Evolutionary conservation across 2,888 invertebrate genomes (phyloP).

Genomic region (Diaperis boleti): DNA sequence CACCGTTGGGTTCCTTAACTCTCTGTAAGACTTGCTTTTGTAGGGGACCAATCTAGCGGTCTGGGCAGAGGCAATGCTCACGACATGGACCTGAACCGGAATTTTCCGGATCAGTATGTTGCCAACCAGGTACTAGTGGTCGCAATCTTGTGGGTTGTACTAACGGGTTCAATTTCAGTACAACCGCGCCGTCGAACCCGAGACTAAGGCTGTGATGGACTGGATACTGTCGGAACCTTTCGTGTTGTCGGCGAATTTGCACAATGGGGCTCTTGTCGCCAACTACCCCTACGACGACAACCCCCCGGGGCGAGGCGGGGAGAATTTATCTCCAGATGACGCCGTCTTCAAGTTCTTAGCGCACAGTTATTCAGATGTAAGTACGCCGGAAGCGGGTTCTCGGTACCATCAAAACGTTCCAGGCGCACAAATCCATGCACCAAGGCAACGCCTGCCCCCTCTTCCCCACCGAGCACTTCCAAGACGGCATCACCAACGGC

Average conservation of each 20-base stretch:
- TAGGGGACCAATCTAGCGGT: conserved; percentile 75
- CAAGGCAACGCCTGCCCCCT: conserved; percentile 80
- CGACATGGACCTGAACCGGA: conserved; percentile 87
- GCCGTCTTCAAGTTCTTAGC: conserved; percentile 84
- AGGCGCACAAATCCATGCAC: conserved; percentile 93
- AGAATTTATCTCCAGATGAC: conserved; percentile 84
- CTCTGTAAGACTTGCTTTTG: neutral
- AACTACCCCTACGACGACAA: conserved; percentile 95
- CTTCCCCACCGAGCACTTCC: conserved; percentile 78
- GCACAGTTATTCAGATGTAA: conserved; percentile 81
- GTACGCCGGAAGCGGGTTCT: neutral
- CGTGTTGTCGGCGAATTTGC: conserved; percentile 93
- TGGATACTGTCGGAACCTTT: conserved; percentile 91
- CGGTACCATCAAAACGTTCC: too few species aligned
- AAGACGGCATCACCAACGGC: conserved; percentile 94
- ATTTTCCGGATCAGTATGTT: conserved; percentile 91
- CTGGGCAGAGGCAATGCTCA: conserved; percentile 85
- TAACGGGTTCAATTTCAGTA: conserved; percentile 62
- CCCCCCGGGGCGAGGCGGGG: conserved; percentile 60
- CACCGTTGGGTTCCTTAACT: neutral
- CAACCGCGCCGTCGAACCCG: conserved; percentile 79
- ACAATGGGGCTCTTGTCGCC: conserved; percentile 96
- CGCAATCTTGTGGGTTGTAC: neutral
- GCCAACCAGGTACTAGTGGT: conserved; percentile 68
- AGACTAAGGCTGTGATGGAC: conserved; percentile 88